Conservation (phyloP, 35 echinoderm and acorn worm species). For the Ophiothrix spiculata region DNA sequence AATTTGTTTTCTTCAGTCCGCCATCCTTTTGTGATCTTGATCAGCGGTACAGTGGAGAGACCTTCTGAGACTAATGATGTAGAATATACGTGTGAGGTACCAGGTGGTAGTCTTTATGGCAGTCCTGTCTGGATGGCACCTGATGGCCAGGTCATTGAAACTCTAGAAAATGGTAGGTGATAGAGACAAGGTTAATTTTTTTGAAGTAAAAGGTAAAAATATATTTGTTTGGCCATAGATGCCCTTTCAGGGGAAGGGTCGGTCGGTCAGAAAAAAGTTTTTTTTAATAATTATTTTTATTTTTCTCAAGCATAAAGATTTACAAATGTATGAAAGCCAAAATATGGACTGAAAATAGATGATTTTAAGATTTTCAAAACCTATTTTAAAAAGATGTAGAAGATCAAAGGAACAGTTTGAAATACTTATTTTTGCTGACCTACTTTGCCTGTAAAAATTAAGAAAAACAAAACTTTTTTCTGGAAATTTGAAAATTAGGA, state of each 20-base stretch:
- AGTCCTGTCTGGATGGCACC: conserved; percentile 70
- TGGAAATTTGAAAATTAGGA: too few species aligned
- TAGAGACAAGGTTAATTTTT: background rate
- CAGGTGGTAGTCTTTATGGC: conserved; percentile 39
- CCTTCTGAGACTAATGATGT: conserved; percentile 47
- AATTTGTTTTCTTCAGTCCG: conserved; percentile 22
- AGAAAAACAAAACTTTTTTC: too few species aligned
- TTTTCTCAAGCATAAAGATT: too few species aligned
- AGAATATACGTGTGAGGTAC: conserved; percentile 62
- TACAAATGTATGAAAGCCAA: background rate
- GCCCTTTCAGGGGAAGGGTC: too few species aligned
- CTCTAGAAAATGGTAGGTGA: conserved; percentile 43
- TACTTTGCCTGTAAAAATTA: too few species aligned
- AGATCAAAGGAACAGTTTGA: too few species aligned
- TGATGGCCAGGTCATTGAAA: conserved; percentile 14
- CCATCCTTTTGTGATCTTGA: conserved; percentile 49
- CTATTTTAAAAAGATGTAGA: too few species aligned
- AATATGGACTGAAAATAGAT: background rate
- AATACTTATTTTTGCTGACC: too few species aligned
- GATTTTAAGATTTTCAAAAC: too few species aligned
- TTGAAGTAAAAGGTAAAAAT: too few species aligned
- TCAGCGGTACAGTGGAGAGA: conserved; percentile 18
- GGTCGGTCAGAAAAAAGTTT: too few species aligned
- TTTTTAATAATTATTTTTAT: background rate
- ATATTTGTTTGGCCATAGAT: too few species aligned